Base-by-base conservation (phyloP, 64 coral and sea anemone genomes). In the Montipora capricornis region DNA sequence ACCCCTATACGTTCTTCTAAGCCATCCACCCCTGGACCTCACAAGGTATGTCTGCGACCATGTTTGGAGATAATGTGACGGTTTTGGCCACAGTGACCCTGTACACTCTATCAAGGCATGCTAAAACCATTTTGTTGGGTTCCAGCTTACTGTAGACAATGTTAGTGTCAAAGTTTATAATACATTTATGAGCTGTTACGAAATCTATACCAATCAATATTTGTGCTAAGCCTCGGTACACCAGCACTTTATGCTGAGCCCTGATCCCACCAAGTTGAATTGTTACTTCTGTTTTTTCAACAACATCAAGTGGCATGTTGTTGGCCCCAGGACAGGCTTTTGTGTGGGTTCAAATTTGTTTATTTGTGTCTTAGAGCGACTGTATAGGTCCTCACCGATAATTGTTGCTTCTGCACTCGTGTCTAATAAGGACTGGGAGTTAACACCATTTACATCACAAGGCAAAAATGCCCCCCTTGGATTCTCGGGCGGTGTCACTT, bases 141-240 rank as follows among this genome's bases (percentile, higher is more conserved):
- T 68, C 17, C 71, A 73, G 29, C 47, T 93, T 57, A 5, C 50
- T 51, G 9, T 84, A 16, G 26, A 66, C 55, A 75, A 20, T 61
- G 47, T 61, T 68, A 37, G 14, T 67, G 37, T 57, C 50, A 64
- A 85, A 85, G 82, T n/a, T n/a, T n/a, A n/a, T n/a, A n/a, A n/a
- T n/a, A n/a, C n/a, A n/a, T 85, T 78, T 93, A 82, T 93, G 80
- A 5, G 81, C 14, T 50, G 67, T 78, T 20, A 93, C 47, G 52
- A 80, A 78, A 68, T 93, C 83, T 44, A 84, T 73, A 7, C 91
- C 61, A 67, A 93, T 67, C 4, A 88, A 83, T 20, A 88, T 51
- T 47, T 70, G 75, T 2, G 76, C 51, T 9, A 87, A 68, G 17
- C 19, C 84, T 17, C 74, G 76, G 13, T 75, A 87, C 5, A 93